phyloP scores from a whole-genome alignment of 2,888 invertebrate genomes.

The Anthophora plumipes region DNA sequence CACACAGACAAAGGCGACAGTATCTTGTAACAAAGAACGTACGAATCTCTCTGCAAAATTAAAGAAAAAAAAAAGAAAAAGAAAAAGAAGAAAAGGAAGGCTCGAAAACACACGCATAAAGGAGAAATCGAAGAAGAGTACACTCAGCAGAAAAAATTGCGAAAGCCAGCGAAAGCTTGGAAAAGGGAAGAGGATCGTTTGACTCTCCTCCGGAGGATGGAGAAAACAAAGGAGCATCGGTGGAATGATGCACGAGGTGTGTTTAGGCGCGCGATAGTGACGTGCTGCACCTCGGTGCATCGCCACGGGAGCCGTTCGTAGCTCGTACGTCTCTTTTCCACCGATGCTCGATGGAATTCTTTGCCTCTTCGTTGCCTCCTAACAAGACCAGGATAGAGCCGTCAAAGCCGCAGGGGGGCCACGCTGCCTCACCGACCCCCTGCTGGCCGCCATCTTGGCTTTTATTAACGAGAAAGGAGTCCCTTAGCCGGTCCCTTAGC shows the following conservation, averaged over 20 bases:
- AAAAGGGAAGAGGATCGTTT: conserved; percentile 1
- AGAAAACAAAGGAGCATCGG: conserved; percentile 79
- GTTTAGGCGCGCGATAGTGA: conserved; percentile 84
- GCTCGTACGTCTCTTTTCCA: conserved; percentile 65
- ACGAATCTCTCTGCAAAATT: no score
- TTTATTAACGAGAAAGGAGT: conserved; percentile 84
- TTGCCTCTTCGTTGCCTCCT: conserved; percentile 66
- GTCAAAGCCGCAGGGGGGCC: conserved; percentile 84
- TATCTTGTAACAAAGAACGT: no score
- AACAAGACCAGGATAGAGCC: conserved; percentile 84
- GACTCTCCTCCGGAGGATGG: conserved; percentile 3
- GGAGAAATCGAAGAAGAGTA: neutral
- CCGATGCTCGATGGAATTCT: conserved; percentile 49
- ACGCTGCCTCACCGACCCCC: conserved; percentile 82
- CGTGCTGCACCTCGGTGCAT: conserved; percentile 77
- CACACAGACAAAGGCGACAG: neutral
- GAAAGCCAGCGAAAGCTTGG: neutral
- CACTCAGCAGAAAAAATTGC: neutral
- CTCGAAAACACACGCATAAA: neutral
- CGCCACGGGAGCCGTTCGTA: conserved; percentile 83
- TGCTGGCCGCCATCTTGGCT: conserved; percentile 83
- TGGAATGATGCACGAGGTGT: conserved; percentile 84
- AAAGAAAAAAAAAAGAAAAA: no score
- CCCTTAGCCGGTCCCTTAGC: conserved; percentile 69
- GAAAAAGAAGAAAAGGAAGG: no score